Evolutionary conservation across 2,797 vertebrate genomes (phyloP).

Genomic region (Mycteria americana): DNA sequence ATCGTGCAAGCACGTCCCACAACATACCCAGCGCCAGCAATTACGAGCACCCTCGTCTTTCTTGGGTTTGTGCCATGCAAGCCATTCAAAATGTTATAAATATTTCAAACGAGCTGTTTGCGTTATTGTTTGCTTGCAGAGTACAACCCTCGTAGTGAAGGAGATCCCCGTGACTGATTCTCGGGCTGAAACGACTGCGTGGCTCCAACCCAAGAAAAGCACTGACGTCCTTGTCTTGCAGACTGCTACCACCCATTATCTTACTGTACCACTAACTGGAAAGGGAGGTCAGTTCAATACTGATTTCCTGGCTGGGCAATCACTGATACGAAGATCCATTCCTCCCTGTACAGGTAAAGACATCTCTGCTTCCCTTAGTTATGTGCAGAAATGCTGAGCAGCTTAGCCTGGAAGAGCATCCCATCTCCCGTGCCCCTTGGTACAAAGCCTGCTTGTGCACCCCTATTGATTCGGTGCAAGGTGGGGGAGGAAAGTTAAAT

Average conservation of each 20-base stretch:
- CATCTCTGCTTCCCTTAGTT: neutral
- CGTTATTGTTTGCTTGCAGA: neutral
- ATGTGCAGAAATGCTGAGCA: neutral
- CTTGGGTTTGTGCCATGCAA: neutral
- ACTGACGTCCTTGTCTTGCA: neutral
- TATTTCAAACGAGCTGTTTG: neutral
- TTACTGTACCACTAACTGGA: neutral
- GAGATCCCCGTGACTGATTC: neutral
- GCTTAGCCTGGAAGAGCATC: neutral
- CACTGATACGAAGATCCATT: neutral
- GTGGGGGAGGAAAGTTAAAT: neutral
- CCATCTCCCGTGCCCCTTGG: neutral
- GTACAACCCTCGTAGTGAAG: neutral
- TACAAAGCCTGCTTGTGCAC: neutral
- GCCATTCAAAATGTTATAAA: neutral
- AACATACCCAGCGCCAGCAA: neutral
- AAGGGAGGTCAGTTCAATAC: neutral
- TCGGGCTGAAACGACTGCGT: neutral
- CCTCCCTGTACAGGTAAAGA: neutral
- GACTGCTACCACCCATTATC: neutral
- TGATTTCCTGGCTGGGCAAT: neutral
- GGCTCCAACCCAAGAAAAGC: neutral
- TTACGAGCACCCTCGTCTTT: neutral
- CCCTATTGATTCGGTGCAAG: neutral
- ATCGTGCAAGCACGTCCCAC: neutral